These are phyloP conservation scores for Drosophila takahashii DNA, from an alignment of 1,140 invertebrate genomes.

Conservation along the genomic window DNA sequence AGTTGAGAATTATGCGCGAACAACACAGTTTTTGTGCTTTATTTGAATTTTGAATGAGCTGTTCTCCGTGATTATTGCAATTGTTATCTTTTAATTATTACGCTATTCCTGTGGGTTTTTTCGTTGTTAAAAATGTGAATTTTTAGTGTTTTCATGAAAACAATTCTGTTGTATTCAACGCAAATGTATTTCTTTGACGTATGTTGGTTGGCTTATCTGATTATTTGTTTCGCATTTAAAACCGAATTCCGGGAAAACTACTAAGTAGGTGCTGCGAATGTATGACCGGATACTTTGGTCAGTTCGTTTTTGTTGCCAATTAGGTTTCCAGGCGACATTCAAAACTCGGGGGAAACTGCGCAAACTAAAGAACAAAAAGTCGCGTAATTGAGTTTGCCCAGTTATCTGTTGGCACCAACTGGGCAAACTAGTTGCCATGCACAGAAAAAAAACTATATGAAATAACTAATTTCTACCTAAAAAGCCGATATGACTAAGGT, in stretches of 20 bases:
- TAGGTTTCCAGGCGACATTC: slow-evolving; percentile 31
- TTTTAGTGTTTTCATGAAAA: slow-evolving; percentile 1
- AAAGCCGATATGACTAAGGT: no score
- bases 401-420: slow-evolving; percentile 46
- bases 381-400: slow-evolving; percentile 63
- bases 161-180: not conserved
- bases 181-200: not conserved
- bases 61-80: slow-evolving; percentile 1
- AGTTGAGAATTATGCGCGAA: slow-evolving; percentile 16
- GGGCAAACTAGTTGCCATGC: slow-evolving; percentile 12
- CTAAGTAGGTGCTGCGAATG: not conserved
- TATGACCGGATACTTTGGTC: no score
- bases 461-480: no score
- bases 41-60: not conserved
- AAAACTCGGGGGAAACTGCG: slow-evolving; percentile 7
- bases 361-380: slow-evolving; percentile 37
- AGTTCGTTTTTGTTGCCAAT: slow-evolving; percentile 15
- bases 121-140: not conserved
- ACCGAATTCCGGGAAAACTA: not conserved
- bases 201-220: no score
- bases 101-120: no score
- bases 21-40: slow-evolving; percentile 1
- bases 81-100: slow-evolving; percentile 8
- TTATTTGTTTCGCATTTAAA: not conserved
- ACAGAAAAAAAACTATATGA: no score